Base-by-base conservation (phyloP, 2,888 invertebrate species). In the Nomada ruficornis region DNA sequence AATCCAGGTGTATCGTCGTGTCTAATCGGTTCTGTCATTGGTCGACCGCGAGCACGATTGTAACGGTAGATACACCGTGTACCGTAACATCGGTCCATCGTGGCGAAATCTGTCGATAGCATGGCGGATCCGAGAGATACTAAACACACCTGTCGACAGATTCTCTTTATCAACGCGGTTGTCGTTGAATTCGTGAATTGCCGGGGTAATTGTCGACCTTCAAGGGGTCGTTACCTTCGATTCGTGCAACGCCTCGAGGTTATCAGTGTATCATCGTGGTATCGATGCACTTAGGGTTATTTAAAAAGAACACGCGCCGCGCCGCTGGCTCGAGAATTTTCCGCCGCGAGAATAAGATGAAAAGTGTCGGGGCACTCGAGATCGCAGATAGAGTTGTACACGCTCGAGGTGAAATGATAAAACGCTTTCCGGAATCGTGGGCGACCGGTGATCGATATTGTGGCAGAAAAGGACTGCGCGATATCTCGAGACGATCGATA, bases 21-120 rank as follows among this genome's bases (percentile, higher is more conserved):
- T 63, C 44, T 62, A 73, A 65, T 72, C 54, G 59, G 62, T 60
- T 50, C 55, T 64, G 70, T 72, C 65, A 88, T 88, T 88, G 88
- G 88, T 77, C 67, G 54, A 65, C 42, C 67, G 60, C 65, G 57
- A 63, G 81, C 77, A 77, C 79, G 81, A n/a, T 4, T 86, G 82
- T 80, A 80, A 80, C 80, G 77, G 80, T 80, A 77, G 80, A 79
- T 64, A 54, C 77, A 77, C 77, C 26, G 78, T 36, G 84, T 85
- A 85, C 86, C 84, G 86, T 88, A 88, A 85, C 60, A n/a, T 50
- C 80, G 78, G 78, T 80, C 70, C 62, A 60, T 44, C 75, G 60
- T 60, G 55, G 26, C 60, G 75, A 76, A 75, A 77, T 80, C 79
- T 70, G 69, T 84, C 78, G 72, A 78, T 78, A 62, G 44, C 26